Evolutionary conservation across 2,888 invertebrate species (phyloP).

Genomic region (Therioaphis trifolii): DNA sequence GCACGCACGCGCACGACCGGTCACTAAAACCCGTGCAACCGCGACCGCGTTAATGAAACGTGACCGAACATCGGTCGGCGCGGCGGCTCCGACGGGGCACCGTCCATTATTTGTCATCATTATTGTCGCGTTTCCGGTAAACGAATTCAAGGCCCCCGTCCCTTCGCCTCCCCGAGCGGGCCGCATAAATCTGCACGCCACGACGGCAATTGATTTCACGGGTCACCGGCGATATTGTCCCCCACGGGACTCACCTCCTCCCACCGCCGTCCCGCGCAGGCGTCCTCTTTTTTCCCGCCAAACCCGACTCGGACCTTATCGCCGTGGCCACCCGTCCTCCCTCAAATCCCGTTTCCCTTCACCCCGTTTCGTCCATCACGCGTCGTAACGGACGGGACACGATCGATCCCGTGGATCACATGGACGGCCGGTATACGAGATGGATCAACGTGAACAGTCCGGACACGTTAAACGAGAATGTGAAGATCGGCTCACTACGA

Average conservation of each 20-base stretch:
- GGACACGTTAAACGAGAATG: too few species aligned
- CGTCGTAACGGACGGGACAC: too few species aligned
- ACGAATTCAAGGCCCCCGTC: slow-evolving; percentile 11
- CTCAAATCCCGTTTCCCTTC: background rate
- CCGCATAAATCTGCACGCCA: slow-evolving; percentile 25
- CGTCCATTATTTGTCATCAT: slow-evolving; percentile 48
- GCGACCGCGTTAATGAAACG: slow-evolving; percentile 51
- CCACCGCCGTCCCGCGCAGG: background rate
- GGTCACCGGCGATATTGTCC: background rate
- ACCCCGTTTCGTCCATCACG: too few species aligned
- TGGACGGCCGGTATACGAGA: too few species aligned
- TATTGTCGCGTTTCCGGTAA: slow-evolving; percentile 44
- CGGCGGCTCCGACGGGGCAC: background rate
- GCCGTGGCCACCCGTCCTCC: too few species aligned
- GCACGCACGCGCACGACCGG: background rate
- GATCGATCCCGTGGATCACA: too few species aligned
- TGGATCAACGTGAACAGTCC: too few species aligned
- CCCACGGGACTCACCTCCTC: background rate
- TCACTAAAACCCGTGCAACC: background rate
- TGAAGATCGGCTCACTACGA: too few species aligned
- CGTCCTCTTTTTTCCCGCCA: background rate
- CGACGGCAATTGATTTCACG: slow-evolving; percentile 25
- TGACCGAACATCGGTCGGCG: slow-evolving; percentile 10
- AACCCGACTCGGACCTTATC: background rate
- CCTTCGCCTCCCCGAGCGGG: background rate